phyloP scores from a whole-genome alignment of 2,888 invertebrate species.

The Cylindroiulus punctatus region DNA sequence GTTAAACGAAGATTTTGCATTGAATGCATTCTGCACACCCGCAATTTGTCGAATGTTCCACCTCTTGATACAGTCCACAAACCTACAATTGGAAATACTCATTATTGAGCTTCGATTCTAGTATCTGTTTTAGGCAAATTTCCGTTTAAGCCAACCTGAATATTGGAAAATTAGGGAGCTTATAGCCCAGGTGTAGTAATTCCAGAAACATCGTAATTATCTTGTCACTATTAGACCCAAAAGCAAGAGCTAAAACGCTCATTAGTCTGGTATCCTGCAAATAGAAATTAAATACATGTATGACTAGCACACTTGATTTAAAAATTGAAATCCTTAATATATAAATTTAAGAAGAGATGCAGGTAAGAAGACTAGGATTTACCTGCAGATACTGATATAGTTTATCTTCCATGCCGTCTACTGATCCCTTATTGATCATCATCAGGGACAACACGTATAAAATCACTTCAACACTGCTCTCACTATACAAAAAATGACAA shows the following conservation, averaged over 20 bases:
- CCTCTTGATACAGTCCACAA: background rate
- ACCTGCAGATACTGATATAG: slow-evolving; percentile 50
- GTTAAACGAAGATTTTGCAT: background rate
- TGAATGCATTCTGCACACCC: background rate
- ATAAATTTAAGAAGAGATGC: background rate
- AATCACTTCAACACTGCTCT: slow-evolving; percentile 4
- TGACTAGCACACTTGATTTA: background rate
- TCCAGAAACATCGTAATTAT: slow-evolving; percentile 31
- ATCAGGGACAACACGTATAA: slow-evolving; percentile 26
- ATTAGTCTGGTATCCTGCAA: slow-evolving; percentile 32
- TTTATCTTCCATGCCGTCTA: background rate
- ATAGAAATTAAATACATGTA: background rate
- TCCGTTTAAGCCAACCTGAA: background rate
- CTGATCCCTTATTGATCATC: background rate
- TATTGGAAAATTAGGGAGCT: slow-evolving; percentile 7
- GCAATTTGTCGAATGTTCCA: background rate
- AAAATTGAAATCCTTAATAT: background rate
- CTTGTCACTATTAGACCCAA: background rate
- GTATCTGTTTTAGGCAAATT: background rate
- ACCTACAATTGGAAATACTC: background rate
- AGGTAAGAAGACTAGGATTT: background rate
- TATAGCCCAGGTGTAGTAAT: background rate
- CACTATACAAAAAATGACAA: background rate
- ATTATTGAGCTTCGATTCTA: background rate
- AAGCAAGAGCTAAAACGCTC: slow-evolving; percentile 39